Base-by-base conservation (phyloP, 2,888 invertebrate genomes). In the Sympetrum striolatum region DNA sequence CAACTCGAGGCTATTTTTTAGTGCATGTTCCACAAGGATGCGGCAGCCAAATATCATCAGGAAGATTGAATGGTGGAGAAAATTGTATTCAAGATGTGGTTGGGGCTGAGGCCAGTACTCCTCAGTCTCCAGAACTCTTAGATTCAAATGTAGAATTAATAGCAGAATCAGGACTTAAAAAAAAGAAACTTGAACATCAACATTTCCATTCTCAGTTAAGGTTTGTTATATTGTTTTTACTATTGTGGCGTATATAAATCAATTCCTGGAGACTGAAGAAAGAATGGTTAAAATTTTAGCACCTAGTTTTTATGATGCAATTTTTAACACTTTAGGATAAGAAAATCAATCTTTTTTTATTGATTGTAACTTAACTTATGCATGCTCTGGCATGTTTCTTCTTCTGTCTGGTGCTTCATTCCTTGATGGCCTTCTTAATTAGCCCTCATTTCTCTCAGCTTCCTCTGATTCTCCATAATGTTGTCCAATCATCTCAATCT, bases 161-260 rank as follows among this genome's bases (percentile, higher is more conserved):
- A 12, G 91, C 90, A 37, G 90, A 48, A 35, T 90, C 91, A 80
- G 91, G 90, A 73, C 91, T 91, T 90, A 86, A 80, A 81, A 90
- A 91, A 90, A 92, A 91, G 92, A 93, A 90, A 92, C 91, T 92
- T 39, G 91, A 91, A 48, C 91, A 91, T 53, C 91, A 91, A 58
- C 90, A 91, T 80, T 95, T 94, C 92, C 94, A 95, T 92, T 93
- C 94, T 44, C 93, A 93, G 91, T 92, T 94, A 91, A 94, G 94
- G 94, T 94, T 80, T 48, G 25, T 90, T 15, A 15, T 31, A 35
- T 37, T 18, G 73, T 37, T n/a, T n/a, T 22, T 80, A 73, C 90
- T 10, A 53, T 53, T 53, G 15, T 53, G 2, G 15, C 4, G 18
- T 53, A 53, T 53, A 0, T 18, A 18, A 35, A 22, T 80, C 44